Conservation (phyloP, 2,797 vertebrate genomes). For the Hephaestus fuliginosus region DNA sequence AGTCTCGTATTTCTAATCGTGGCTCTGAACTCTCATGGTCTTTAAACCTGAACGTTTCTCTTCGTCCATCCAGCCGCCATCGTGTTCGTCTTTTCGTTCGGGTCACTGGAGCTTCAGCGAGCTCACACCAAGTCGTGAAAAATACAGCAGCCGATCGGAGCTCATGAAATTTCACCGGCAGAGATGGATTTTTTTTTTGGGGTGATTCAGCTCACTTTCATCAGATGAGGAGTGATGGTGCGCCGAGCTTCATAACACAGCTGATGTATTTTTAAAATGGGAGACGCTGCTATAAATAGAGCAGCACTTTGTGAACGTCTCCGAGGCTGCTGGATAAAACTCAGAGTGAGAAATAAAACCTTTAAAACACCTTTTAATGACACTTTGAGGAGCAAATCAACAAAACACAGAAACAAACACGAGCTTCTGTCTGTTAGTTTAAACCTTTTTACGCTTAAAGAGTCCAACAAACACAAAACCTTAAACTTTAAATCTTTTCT, state of each 20-base stretch:
- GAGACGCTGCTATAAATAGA: constrained; percentile 63
- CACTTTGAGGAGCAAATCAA: background rate
- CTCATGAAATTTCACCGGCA: background rate
- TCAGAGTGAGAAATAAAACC: background rate
- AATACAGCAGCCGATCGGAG: background rate
- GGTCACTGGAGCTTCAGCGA: constrained; percentile 34
- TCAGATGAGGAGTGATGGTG: constrained; percentile 37
- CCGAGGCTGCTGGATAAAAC: constrained; percentile 18
- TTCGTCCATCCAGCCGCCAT: background rate
- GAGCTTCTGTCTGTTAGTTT: too few species aligned
- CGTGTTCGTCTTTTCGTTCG: constrained; percentile 3
- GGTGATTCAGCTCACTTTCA: constrained; percentile 37
- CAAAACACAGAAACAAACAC: too few species aligned
- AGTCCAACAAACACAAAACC: too few species aligned
- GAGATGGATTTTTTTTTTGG: constrained; percentile 7
- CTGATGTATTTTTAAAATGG: constrained; percentile 67
- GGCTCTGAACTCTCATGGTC: background rate
- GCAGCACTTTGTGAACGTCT: constrained; percentile 17
- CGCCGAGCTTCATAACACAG: constrained; percentile 30
- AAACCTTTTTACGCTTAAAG: too few species aligned
- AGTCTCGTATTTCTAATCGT: background rate
- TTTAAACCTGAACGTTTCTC: background rate
- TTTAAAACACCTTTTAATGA: background rate
- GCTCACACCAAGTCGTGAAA: constrained; percentile 18
- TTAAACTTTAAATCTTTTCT: too few species aligned